phyloP scores from a whole-genome alignment of 2,113 vertebrate genomes.

The Brachypteracias leptosomus region DNA sequence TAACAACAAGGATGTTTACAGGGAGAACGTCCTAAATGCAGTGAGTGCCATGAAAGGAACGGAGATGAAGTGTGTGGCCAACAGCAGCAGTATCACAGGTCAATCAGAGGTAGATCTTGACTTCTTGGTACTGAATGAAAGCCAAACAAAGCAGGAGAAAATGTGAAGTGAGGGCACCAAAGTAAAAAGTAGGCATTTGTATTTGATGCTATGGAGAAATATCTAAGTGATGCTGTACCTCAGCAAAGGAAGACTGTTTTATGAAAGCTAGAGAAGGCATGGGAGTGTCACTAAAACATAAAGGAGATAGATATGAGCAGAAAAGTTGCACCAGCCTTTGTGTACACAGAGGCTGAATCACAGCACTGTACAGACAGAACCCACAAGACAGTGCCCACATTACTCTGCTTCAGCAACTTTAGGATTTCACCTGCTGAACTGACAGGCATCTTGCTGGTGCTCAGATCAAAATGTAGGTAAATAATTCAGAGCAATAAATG shows the following conservation, averaged over 20 bases:
- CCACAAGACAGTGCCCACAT: neutral
- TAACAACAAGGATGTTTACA: neutral
- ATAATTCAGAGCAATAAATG: neutral
- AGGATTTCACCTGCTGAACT: neutral
- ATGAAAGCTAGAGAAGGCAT: neutral
- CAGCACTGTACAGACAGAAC: neutral
- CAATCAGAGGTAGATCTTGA: neutral
- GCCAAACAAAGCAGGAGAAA: neutral
- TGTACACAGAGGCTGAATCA: neutral
- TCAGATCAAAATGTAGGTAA: neutral
- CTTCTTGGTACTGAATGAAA: neutral
- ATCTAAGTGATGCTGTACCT: neutral
- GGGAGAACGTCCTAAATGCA: neutral
- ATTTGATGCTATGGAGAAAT: neutral
- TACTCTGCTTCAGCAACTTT: neutral
- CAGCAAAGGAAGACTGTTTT: neutral
- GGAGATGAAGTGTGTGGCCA: neutral
- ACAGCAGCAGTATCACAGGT: neutral
- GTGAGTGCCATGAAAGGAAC: neutral
- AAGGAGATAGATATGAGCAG: rapidly evolving
- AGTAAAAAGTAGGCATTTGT: neutral
- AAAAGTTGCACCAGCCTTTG: neutral
- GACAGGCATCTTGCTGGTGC: neutral
- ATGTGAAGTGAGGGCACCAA: neutral
- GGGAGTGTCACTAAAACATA: neutral